Evolutionary conservation across 2,888 invertebrate species (phyloP).

Genomic region (Pteria penguin): DNA sequence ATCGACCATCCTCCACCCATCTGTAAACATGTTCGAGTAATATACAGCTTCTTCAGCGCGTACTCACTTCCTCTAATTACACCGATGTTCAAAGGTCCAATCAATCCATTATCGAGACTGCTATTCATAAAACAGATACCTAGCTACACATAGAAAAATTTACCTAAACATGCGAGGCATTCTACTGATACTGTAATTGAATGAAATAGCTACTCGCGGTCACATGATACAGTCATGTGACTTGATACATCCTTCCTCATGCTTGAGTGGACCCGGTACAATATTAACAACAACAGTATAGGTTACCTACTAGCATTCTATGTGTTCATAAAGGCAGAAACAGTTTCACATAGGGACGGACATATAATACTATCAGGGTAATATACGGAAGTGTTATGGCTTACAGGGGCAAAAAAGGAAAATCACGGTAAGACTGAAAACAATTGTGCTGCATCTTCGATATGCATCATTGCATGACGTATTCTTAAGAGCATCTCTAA

Average conservation of each 20-base stretch:
- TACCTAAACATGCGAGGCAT: too few relatives aligned
- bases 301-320: neutral
- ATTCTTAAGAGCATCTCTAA: neutral
- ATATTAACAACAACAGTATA: neutral
- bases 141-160: too few relatives aligned
- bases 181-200: too few relatives aligned
- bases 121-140: too few relatives aligned
- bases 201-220: too few relatives aligned
- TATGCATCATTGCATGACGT: neutral
- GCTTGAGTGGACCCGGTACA: neutral
- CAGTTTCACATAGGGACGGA: neutral
- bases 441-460: neutral
- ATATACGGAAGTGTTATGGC: neutral
- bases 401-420: neutral
- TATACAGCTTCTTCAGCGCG: neutral
- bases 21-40: too few relatives aligned
- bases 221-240: conserved; percentile 5
- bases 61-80: too few relatives aligned
- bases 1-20: too few relatives aligned
- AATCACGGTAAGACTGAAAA: neutral
- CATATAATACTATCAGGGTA: neutral
- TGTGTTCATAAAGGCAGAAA: neutral
- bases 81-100: too few relatives aligned
- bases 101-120: too few relatives aligned
- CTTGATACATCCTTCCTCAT: neutral